Base-by-base conservation (phyloP, 2,113 vertebrate species). In the Strix aluco region DNA sequence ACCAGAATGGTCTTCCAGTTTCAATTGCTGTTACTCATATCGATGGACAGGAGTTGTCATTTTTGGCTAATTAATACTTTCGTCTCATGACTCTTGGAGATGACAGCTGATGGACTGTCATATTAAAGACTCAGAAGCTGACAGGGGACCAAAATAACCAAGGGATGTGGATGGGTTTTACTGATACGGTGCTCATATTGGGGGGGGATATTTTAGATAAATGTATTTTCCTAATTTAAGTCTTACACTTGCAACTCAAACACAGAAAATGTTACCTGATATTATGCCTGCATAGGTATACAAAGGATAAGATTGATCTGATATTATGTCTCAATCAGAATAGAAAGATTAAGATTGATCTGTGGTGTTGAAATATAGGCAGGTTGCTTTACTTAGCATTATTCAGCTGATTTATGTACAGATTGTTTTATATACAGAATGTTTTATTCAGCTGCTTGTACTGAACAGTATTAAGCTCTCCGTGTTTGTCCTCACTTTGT, bases 81-180 rank as follows among this genome's bases (percentile, higher is more conserved):
- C 87, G 26, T 90, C 84, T 95, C 57, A 29, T 77, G 78, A 59
- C 63, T 95, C 55, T 65, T 36, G 36, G 55, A 87, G 78, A n/a
- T 92, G 83, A 93, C 78, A 95, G 70, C 40, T 95, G 88, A 90
- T 92, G 82, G 57, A 70, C 74, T 97, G 91, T 86, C 84, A 67
- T 62, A 90, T 96, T 70, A 94, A 81, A 95, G 77, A 47, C 62
- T 92, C 44, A 58, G 70, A 91, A 94, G 58, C 74, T 94, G 91
- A 70, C 27, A 34, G 54, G 58, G 55, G 44, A 46, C 44, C 44
- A 46, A 89, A 69, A 92, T 95, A 92, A 70, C 49, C 32, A 87
- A n/a, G 66, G 65, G 66, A 51, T 2, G 4, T 73, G 78, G 75
- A 62, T 94, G 81, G 46, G 3, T 88, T 94, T 95, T 90, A 67